Base-by-base conservation (phyloP, 2,888 invertebrate species). In the Ophion ellenae region DNA sequence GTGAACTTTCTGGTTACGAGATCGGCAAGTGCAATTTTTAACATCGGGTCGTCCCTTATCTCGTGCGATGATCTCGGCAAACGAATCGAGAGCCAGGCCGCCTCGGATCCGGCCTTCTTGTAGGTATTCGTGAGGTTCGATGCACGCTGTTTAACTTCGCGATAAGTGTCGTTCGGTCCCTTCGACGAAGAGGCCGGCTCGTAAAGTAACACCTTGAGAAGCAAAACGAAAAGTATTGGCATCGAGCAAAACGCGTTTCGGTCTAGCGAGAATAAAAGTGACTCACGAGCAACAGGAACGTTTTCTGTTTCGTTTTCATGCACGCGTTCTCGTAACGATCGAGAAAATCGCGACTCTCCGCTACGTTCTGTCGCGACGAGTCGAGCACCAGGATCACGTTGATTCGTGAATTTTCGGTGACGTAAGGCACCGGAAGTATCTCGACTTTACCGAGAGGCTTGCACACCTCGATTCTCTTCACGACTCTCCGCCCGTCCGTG, bases 391-490 rank as follows among this genome's bases (percentile, higher is more conserved):
- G 94, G 89, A 99, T 94, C 87, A 99, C 95, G 83, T 96, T 96
- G 5, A 99, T 96, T 88, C 97, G 95, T 7, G 97, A 97, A 94
- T 97, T 98, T 95, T 99, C 99, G 0, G 99, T 99, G 1, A 99
- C 99, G 94, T 99, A 99, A 0, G 99, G 99, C 93, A 98, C 97
- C 1, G 97, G 97, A 61, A 99, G 96, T 84, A 99, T 96, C 92
- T 99, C 98, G 10, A 98, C 97, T 84, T 97, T 96, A 20, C 98
- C 98, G 81, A 99, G 94, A 17, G 98, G 97, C 88, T 99, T 97
- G 77, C 97, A 96, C 63, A 97, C 96, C 94, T 98, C 97, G 88
- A 98, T 95, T 90, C 97, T 96, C 92, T 96, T 96, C 5, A 95
- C 94, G 6, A 95, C 87, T 90, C 94, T 93, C 88, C 93, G 70